Conservation (phyloP, 2,113 vertebrate genomes). For the Dendropsophus ebraccatus region DNA sequence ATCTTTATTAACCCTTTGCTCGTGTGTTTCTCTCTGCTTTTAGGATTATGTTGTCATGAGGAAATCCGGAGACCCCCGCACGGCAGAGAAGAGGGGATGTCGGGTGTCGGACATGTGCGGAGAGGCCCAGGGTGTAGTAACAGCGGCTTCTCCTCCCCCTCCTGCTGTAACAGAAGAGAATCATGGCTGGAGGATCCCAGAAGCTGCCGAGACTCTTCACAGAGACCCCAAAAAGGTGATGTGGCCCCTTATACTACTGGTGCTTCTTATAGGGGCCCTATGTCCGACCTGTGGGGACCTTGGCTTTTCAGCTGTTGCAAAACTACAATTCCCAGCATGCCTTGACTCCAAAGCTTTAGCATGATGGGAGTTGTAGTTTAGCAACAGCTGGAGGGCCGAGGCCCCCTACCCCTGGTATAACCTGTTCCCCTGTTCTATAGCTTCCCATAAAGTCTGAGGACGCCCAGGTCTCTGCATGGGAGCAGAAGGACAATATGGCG, state of each 20-base stretch:
- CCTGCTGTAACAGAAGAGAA: not conserved
- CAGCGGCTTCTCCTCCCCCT: not conserved
- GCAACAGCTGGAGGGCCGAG: too few relatives aligned
- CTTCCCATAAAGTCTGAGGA: not conserved
- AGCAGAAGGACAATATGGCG: not conserved
- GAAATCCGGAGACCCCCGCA: not conserved
- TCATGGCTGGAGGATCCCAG: not conserved
- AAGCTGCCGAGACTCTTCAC: not conserved
- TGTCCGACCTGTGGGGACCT: too few relatives aligned
- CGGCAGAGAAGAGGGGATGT: not conserved
- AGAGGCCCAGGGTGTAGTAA: not conserved
- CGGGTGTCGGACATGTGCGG: not conserved
- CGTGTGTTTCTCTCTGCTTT: not conserved
- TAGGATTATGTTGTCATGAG: constrained; percentile 38
- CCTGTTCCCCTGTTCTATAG: not conserved
- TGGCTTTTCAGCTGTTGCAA: too few relatives aligned
- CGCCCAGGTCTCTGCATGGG: not conserved
- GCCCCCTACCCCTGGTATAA: too few relatives aligned
- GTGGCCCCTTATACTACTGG: too few relatives aligned
- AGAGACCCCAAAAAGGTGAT: not conserved
- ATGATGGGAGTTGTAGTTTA: too few relatives aligned
- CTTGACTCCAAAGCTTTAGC: too few relatives aligned
- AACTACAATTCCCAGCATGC: too few relatives aligned
- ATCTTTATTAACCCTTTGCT: not conserved
- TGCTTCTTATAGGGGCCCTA: too few relatives aligned